Evolutionary conservation across 2,113 vertebrate species (phyloP), one percentile per base, ranked within the genome.

Genomic region (Nannobrachium achirus): DNA sequence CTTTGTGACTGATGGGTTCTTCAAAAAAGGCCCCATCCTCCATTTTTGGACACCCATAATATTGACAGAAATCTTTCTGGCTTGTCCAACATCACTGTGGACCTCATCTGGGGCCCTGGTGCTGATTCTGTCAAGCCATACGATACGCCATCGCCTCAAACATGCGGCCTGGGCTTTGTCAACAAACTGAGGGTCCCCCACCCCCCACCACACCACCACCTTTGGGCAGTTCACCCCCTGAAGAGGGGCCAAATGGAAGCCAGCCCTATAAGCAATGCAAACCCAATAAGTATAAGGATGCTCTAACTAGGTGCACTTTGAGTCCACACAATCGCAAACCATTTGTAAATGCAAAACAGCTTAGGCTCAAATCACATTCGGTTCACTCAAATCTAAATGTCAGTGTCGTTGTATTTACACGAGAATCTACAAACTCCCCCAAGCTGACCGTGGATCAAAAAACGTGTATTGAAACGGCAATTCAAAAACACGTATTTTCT

Each of bases 101-200:
- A 67, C 80, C 71, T 73, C 70, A 56, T 46, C 63, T 25, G 7
- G 72, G 57, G 18, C 64, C 40, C 58, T 10, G 42, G 15, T 80
- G 82, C 79, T 86, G 86, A 85, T 72, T 76, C 84, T 80, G 25
- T 42, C 42, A 33, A 66, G 79, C 74, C 48, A 80, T 57, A 53
- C 16, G 69, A 81, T 20, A 16, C 70, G 73, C 71, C 61, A 25
- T 57, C 72, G 59, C 44, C 69, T 78, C 71, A 76, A 77, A 82
- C 78, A 78, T 83, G 84, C 58, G 81, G 83, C 69, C 69, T 63
- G 63, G 73, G 61, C 19, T 79, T 79, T 75, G 78, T 80, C 80
- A 87, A 83, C 70, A 86, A 79, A 74, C 73, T 39, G 6, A 69
- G 46, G 56, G 57, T 59, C 51, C 69, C 8, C 14, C 45, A 10